Conservation (phyloP, 2,113 vertebrate species). For the Sylvia atricapilla region DNA sequence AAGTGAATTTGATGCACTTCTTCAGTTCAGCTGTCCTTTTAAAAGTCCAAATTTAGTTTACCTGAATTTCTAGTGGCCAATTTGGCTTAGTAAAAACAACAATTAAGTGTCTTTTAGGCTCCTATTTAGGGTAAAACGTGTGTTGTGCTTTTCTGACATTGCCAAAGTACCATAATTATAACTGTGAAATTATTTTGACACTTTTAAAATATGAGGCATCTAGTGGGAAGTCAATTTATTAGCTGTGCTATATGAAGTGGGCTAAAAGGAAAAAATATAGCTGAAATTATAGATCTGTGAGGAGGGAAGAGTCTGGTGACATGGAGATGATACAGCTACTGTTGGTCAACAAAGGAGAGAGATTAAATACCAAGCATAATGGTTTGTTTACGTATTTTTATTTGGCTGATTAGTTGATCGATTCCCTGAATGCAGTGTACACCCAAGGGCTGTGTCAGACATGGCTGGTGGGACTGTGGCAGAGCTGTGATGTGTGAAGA, state of each 20-base stretch:
- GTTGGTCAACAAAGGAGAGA: neutral
- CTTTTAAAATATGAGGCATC: conserved; percentile 18
- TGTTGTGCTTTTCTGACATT: conserved; percentile 12
- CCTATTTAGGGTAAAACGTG: neutral
- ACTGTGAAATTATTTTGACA: conserved; percentile 52
- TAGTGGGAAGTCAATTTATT: conserved; percentile 12
- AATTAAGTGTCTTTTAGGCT: neutral
- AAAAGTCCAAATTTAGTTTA: neutral
- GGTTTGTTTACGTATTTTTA: neutral
- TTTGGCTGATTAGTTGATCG: neutral
- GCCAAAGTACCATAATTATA: conserved; percentile 22
- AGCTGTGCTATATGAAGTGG: neutral
- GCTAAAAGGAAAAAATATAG: neutral
- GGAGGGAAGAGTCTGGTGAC: neutral
- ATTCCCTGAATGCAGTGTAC: neutral
- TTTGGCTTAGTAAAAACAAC: neutral
- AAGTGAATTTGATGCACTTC: neutral
- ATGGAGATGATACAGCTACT: neutral
- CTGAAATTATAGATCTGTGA: neutral
- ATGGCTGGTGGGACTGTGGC: neutral
- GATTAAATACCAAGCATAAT: neutral
- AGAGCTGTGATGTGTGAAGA: accelerated
- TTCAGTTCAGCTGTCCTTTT: neutral
- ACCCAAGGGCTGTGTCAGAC: neutral
- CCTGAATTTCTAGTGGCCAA: neutral